Evolutionary conservation across 2,888 invertebrate species (phyloP).

Genomic region (Altica lythri): DNA sequence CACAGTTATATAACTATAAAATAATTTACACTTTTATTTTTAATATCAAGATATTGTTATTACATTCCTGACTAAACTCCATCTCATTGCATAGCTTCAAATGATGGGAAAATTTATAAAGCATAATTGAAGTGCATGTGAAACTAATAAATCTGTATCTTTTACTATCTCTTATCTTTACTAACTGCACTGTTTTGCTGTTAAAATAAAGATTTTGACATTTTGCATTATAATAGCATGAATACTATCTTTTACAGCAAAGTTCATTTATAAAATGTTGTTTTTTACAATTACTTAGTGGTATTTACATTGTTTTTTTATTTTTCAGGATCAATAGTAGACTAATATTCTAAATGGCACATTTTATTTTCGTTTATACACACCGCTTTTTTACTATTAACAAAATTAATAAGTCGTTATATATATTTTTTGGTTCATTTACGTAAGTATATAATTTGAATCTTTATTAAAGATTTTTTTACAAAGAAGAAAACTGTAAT

Average conservation of each 20-base stretch:
- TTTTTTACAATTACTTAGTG: background rate
- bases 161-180: no score
- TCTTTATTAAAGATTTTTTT: no score
- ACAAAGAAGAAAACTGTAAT: no score
- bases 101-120: conserved; percentile 32
- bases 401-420: conserved; percentile 36
- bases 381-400: conserved; percentile 45
- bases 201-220: no score
- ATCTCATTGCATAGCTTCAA: conserved; percentile 56
- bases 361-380: conserved; percentile 25
- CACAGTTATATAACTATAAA: background rate
- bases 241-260: no score
- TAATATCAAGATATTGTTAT: conserved; percentile 17
- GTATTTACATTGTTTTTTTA: conserved; percentile 2
- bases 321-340: conserved; percentile 22
- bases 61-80: conserved; percentile 50
- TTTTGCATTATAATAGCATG: background rate
- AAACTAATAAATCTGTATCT: background rate
- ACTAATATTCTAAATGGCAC: conserved; percentile 32
- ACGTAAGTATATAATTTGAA: conserved; percentile 39
- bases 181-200: conserved; percentile 2
- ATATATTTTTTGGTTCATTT: no score
- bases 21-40: conserved; percentile 5
- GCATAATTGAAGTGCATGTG: conserved; percentile 24
- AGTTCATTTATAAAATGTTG: background rate